A percentile compares a stretch with the other conserved stretches of the same genome.
Evolutionary conservation across 2,888 invertebrate species (phyloP).

Genomic region (Flexamia atlantica): DNA sequence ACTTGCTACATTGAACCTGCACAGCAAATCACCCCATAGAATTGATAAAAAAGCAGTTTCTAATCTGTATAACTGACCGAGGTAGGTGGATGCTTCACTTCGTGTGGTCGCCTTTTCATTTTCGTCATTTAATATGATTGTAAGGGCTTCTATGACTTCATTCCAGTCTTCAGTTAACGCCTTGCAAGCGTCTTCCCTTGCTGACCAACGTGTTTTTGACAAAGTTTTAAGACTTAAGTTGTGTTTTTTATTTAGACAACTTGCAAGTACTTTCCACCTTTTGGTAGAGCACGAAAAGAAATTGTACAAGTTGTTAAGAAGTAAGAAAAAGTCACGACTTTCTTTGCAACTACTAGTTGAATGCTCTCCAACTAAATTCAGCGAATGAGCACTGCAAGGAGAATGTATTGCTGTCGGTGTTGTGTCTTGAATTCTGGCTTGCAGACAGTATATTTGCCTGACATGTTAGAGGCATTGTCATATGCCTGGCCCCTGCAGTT

Average conservation of each 20-base stretch:
- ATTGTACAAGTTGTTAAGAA: slow-evolving; percentile 15
- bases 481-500: slow-evolving; percentile 71
- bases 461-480: slow-evolving; percentile 72
- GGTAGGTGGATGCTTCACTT: neutral
- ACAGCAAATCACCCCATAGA: slow-evolving; percentile 16
- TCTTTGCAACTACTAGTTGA: slow-evolving; percentile 1
- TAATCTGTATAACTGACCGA: neutral
- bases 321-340: slow-evolving; percentile 23
- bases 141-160: slow-evolving; percentile 10
- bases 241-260: neutral
- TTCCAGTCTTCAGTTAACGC: slow-evolving; percentile 9
- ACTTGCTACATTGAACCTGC: slow-evolving; percentile 4
- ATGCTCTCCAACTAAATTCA: slow-evolving; percentile 67
- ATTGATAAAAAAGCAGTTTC: slow-evolving; percentile 36
- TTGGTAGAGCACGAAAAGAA: slow-evolving; percentile 32
- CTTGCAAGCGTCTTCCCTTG: slow-evolving; percentile 45
- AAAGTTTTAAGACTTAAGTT: slow-evolving; percentile 7
- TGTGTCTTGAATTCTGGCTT: slow-evolving; percentile 71
- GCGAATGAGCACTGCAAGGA: slow-evolving; percentile 70
- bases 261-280: slow-evolving; percentile 35
- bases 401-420: slow-evolving; percentile 69
- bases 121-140: neutral
- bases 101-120: neutral
- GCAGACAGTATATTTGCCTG: slow-evolving; percentile 70
- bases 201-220: slow-evolving; percentile 41